Conservation (phyloP, 2,113 vertebrate genomes). For the Myanophis thanlyinensis region DNA sequence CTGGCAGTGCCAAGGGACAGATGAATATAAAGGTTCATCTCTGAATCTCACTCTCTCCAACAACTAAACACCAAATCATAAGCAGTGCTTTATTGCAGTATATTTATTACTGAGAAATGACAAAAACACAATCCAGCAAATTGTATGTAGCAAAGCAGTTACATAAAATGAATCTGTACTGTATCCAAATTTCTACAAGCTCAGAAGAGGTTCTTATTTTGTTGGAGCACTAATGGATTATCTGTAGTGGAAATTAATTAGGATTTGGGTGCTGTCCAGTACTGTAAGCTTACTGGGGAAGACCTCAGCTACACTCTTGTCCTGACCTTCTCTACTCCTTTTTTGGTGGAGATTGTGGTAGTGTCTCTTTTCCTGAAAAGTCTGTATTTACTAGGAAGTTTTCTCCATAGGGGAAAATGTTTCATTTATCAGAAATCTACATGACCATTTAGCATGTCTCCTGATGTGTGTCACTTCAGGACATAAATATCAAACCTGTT, state of each 20-base stretch:
- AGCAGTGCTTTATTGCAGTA: not conserved
- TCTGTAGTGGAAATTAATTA: not conserved
- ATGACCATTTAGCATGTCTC: rapidly evolving
- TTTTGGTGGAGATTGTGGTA: not conserved
- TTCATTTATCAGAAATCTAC: not conserved
- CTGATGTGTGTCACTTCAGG: not conserved
- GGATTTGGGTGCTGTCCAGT: not conserved
- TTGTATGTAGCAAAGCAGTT: not conserved
- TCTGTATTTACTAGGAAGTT: not conserved
- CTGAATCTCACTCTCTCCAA: not conserved
- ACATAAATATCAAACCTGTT: not conserved
- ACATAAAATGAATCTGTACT: not conserved
- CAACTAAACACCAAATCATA: not conserved
- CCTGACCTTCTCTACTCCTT: not conserved
- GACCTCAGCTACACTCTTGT: not conserved
- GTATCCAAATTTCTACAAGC: not conserved
- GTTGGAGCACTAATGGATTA: not conserved
- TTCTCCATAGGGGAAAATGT: not conserved
- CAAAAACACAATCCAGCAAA: not conserved
- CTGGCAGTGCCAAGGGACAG: not conserved
- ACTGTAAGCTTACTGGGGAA: not conserved
- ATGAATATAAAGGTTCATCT: not conserved
- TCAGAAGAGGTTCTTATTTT: not conserved
- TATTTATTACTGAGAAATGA: not conserved
- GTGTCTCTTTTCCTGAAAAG: not conserved